Percentiles rank a stretch among this genome's conserved stretches.
Conservation (phyloP, 2,888 invertebrate genomes). For the Neelides folsomi region DNA sequence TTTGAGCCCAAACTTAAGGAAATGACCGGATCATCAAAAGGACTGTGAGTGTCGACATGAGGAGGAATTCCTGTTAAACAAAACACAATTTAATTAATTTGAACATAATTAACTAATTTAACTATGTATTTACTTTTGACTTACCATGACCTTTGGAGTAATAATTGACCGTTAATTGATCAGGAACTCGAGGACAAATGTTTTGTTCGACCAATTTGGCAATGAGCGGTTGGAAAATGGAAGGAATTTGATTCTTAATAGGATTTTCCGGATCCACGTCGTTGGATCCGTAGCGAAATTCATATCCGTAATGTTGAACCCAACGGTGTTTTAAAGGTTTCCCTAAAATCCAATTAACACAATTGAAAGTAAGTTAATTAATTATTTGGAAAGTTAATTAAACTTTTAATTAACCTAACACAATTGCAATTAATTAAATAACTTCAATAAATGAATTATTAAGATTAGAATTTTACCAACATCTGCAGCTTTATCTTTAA, state of each 20-base stretch:
- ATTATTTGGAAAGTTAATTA: conserved; percentile 12
- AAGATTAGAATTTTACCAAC: not conserved
- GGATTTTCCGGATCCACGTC: conserved; percentile 62
- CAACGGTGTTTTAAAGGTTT: conserved; percentile 57
- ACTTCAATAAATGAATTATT: not conserved
- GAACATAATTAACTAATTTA: not conserved
- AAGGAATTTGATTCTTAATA: conserved; percentile 54
- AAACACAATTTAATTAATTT: not conserved
- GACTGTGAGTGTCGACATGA: conserved; percentile 89
- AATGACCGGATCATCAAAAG: conserved; percentile 75
- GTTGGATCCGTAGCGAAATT: conserved; percentile 77
- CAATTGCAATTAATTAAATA: not conserved
- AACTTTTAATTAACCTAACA: conserved; percentile 2
- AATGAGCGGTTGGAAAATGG: conserved; percentile 54
- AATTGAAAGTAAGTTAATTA: not conserved
- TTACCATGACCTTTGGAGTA: conserved; percentile 72
- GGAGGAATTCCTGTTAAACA: conserved; percentile 64
- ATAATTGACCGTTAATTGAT: conserved; percentile 73
- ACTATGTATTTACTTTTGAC: conserved; percentile 2
- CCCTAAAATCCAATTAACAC: conserved; percentile 4
- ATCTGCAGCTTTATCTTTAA: not conserved
- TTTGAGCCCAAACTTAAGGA: conserved; percentile 71
- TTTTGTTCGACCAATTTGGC: conserved; percentile 41
- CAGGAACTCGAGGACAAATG: conserved; percentile 44
- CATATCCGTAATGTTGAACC: conserved; percentile 83